These are phyloP conservation scores for Pristionchus exspectatus DNA, from an alignment of 2,888 invertebrate genomes.

Conservation along the genomic window DNA sequence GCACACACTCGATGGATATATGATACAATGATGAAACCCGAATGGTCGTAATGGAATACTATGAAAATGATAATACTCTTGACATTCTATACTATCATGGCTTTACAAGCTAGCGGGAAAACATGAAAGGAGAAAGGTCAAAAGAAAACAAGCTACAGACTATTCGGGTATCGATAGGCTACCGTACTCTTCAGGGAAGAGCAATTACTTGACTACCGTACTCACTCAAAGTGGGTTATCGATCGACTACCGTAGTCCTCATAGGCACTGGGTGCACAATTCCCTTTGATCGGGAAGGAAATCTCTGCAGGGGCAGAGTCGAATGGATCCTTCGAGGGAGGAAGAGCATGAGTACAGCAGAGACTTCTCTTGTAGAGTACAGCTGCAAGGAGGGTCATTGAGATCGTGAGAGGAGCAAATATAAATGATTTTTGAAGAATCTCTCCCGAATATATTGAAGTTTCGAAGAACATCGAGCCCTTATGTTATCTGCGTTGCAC, in stretches of 20 bases:
- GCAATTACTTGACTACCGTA: neutral
- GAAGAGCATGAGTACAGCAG: slow-evolving; percentile 48
- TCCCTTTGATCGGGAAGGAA: slow-evolving; percentile 60
- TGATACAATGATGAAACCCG: neutral
- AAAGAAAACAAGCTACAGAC: neutral
- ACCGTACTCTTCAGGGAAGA: neutral
- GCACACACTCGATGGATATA: slow-evolving; percentile 22
- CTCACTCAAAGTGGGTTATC: neutral
- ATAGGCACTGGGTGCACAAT: slow-evolving; percentile 63
- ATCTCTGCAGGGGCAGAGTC: slow-evolving; percentile 70
- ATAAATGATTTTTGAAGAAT: too few relatives aligned
- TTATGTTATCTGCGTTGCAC: too few relatives aligned
- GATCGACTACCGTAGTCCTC: slow-evolving; percentile 16
- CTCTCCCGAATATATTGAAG: too few relatives aligned
- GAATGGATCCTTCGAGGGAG: slow-evolving; percentile 49
- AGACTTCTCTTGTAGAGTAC: slow-evolving; percentile 31
- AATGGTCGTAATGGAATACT: neutral
- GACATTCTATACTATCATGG: neutral
- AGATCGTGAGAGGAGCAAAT: neutral
- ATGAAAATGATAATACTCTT: neutral
- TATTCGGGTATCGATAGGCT: neutral
- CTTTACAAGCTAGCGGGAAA: neutral
- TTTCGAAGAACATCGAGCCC: too few relatives aligned
- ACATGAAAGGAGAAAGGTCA: neutral
- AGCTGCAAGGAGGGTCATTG: slow-evolving; percentile 15